A percentile compares a stretch with the other conserved stretches of the same genome.
These are phyloP conservation scores for Bolinopsis microptera DNA, from an alignment of 37 sponge, comb jelly and placozoan species.

Conservation along the genomic window DNA sequence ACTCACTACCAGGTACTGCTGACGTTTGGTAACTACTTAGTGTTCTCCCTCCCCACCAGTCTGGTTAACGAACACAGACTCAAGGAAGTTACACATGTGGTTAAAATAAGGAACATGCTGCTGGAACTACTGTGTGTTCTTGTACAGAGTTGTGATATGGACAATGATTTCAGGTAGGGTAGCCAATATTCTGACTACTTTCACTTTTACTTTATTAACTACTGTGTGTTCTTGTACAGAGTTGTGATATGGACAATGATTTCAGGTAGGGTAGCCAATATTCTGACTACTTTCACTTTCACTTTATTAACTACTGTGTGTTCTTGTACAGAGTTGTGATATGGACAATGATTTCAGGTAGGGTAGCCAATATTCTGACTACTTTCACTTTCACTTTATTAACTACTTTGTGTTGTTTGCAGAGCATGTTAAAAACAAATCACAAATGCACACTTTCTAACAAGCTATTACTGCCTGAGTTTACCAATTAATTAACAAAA, in stretches of 20 bases:
- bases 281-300: no score
- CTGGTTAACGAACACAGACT: slow-evolving; percentile 13
- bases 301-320: slow-evolving; percentile 61
- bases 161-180: slow-evolving; percentile 21
- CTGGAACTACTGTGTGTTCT: slow-evolving; percentile 61
- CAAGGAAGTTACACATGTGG: background rate
- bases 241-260: slow-evolving; percentile 50
- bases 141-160: slow-evolving; percentile 46
- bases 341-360: slow-evolving; percentile 44
- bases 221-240: slow-evolving; percentile 56
- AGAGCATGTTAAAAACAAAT: no score
- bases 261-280: background rate
- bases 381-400: no score
- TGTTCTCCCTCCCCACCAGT: slow-evolving; percentile 32
- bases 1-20: background rate
- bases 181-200: no score
- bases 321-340: slow-evolving; percentile 36
- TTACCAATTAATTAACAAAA: no score
- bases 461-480: no score
- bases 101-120: slow-evolving; percentile 28
- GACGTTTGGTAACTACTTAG: slow-evolving; percentile 28
- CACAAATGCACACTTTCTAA: no score
- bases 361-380: no score
- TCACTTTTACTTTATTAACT: no score
- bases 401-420: slow-evolving; percentile 50